These are phyloP conservation scores for Myoxocephalus aenaeus DNA, from an alignment of 2,797 vertebrate species.

Conservation along the genomic window DNA sequence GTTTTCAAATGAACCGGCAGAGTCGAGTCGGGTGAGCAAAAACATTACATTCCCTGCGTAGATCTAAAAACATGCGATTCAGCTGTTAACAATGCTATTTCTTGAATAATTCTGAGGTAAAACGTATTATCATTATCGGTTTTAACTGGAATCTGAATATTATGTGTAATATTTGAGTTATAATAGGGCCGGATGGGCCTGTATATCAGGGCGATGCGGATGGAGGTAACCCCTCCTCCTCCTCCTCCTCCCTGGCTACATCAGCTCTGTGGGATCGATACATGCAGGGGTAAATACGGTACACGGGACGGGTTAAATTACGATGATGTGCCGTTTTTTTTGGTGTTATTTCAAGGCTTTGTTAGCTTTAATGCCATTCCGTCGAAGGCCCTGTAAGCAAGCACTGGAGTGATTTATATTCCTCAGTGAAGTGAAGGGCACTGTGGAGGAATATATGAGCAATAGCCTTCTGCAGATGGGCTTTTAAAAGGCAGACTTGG, in stretches of 20 bases:
- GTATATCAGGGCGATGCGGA: slow-evolving; percentile 74
- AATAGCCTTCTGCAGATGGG: slow-evolving; percentile 62
- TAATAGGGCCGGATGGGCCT: slow-evolving; percentile 70
- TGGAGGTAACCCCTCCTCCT: slow-evolving; percentile 44
- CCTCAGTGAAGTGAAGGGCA: slow-evolving; percentile 77
- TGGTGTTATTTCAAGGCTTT: slow-evolving; percentile 10
- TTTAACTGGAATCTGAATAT: background rate
- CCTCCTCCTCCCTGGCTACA: slow-evolving; percentile 59
- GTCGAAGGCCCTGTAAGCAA: slow-evolving; percentile 21
- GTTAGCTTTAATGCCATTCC: slow-evolving; percentile 8
- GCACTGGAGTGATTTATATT: slow-evolving; percentile 51
- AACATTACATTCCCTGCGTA: slow-evolving; percentile 23
- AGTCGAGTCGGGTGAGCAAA: background rate
- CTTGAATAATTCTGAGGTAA: background rate
- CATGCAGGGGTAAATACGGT: slow-evolving; percentile 65
- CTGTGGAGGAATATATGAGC: slow-evolving; percentile 69
- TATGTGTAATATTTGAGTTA: slow-evolving; percentile 23
- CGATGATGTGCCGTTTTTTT: slow-evolving; percentile 10
- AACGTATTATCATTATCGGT: background rate
- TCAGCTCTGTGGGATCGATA: slow-evolving; percentile 77
- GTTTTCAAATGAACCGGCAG: background rate
- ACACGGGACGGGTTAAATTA: slow-evolving; percentile 51
- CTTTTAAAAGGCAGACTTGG: slow-evolving; percentile 53
- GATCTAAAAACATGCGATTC: slow-evolving; percentile 4
- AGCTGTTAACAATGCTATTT: background rate